Conservation (phyloP, 2,888 invertebrate genomes). For the Caenorhabditis japonica region DNA sequence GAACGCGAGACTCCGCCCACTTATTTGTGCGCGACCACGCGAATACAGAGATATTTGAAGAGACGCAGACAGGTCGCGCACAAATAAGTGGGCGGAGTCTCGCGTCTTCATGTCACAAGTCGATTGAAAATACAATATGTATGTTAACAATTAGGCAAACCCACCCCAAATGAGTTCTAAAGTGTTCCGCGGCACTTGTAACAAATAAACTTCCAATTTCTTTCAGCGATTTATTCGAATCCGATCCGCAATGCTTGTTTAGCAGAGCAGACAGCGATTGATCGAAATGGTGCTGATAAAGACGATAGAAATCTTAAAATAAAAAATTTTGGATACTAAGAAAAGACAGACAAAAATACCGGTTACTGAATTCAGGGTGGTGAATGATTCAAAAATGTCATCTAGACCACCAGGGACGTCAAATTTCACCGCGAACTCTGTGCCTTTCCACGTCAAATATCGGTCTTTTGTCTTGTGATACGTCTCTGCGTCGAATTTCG, state of each 20-base stretch:
- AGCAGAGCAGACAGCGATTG: constrained; percentile 28
- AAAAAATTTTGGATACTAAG: neutral
- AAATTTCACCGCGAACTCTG: constrained; percentile 54
- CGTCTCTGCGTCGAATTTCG: constrained; percentile 48
- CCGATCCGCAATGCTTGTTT: constrained; percentile 12
- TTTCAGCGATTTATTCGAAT: constrained; percentile 37
- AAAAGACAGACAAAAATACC: constrained; percentile 19
- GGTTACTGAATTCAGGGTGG: constrained; percentile 38
- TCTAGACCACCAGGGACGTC: constrained; percentile 34
- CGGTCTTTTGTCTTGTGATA: constrained; percentile 52
- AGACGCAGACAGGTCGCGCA: too few species aligned
- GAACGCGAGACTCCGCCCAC: too few species aligned
- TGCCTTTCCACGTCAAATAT: constrained; percentile 56
- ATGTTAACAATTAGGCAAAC: too few species aligned
- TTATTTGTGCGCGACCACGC: too few species aligned
- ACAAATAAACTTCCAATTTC: constrained; percentile 35
- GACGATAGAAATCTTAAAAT: constrained; percentile 49
- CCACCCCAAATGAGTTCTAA: constrained; percentile 42
- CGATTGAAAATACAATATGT: too few species aligned
- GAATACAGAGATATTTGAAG: too few species aligned
- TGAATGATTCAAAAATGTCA: constrained; percentile 50
- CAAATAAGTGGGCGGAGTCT: too few species aligned
- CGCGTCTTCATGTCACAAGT: too few species aligned
- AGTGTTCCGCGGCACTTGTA: constrained; percentile 32
- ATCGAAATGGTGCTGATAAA: constrained; percentile 54